These are phyloP conservation scores for Ciconia nigra DNA, from an alignment of 2,797 vertebrate species.

Conservation along the genomic window DNA sequence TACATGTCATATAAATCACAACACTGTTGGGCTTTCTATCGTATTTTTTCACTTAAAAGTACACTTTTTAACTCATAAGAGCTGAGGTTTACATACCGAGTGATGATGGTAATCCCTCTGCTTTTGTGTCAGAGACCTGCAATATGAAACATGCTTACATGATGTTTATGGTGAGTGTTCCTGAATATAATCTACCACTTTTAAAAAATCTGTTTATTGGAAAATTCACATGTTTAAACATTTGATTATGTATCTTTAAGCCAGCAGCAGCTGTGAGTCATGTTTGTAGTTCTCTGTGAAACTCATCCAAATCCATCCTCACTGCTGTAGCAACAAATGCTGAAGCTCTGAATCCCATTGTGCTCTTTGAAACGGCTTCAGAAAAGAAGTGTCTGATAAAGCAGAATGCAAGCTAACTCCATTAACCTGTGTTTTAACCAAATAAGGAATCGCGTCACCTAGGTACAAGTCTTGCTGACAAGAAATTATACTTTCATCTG, in stretches of 20 bases:
- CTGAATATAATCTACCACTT: background rate
- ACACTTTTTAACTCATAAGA: background rate
- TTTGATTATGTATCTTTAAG: background rate
- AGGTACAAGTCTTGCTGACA: constrained; percentile 5
- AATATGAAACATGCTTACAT: background rate
- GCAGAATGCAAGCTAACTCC: background rate
- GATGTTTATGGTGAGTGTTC: background rate
- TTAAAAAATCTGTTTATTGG: background rate
- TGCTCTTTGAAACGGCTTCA: background rate
- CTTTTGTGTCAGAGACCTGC: background rate
- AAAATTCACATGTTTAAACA: background rate
- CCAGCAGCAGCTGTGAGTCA: background rate
- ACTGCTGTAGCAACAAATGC: background rate
- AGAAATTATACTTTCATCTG: constrained; percentile 40
- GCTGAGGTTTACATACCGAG: background rate
- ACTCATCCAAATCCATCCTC: background rate
- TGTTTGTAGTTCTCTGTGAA: background rate
- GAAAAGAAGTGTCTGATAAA: background rate
- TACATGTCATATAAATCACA: background rate
- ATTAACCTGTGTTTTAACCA: constrained; percentile 12
- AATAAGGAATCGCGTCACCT: background rate
- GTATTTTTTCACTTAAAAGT: background rate
- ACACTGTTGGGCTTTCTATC: background rate
- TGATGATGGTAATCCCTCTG: background rate
- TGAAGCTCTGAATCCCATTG: background rate